Conservation (phyloP, 2,888 invertebrate genomes). For the Allophyes oxyacanthae region DNA sequence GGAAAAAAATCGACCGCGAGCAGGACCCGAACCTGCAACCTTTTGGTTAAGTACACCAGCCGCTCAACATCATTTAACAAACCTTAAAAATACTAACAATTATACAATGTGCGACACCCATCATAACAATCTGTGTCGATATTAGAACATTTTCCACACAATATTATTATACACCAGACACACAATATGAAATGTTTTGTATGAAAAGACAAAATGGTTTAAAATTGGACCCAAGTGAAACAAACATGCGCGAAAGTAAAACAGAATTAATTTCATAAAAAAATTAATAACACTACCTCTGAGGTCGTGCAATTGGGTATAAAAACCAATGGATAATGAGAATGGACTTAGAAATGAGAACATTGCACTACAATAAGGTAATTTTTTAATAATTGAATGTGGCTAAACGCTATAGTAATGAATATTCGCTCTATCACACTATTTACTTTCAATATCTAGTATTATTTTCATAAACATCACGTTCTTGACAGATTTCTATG, state of each 20-base stretch:
- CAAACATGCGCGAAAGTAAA: slow-evolving; percentile 36
- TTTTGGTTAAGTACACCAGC: too few relatives aligned
- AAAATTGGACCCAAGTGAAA: slow-evolving; percentile 1
- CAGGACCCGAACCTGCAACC: too few relatives aligned
- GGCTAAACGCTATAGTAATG: too few relatives aligned
- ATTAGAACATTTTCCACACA: slow-evolving; percentile 30
- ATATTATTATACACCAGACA: slow-evolving; percentile 27
- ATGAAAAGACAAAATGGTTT: slow-evolving; percentile 9
- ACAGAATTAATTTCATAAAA: slow-evolving; percentile 8
- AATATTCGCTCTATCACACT: too few relatives aligned
- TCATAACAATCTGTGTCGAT: slow-evolving; percentile 12
- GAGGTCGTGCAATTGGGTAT: too few relatives aligned
- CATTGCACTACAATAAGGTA: too few relatives aligned
- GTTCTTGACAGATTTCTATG: neutral
- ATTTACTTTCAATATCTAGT: neutral
- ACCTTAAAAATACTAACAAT: slow-evolving; percentile 2
- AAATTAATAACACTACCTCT: too few relatives aligned
- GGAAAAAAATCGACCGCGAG: too few relatives aligned
- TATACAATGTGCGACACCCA: slow-evolving; percentile 27
- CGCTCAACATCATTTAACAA: neutral
- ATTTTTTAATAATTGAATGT: too few relatives aligned
- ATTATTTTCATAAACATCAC: slow-evolving; percentile 27
- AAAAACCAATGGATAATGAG: slow-evolving; percentile 35
- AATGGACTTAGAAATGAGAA: slow-evolving; percentile 44
- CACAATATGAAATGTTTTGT: slow-evolving; percentile 30